These are phyloP conservation scores for Cervus canadensis DNA, from an alignment of 2,113 vertebrate genomes.

Conservation along the genomic window DNA sequence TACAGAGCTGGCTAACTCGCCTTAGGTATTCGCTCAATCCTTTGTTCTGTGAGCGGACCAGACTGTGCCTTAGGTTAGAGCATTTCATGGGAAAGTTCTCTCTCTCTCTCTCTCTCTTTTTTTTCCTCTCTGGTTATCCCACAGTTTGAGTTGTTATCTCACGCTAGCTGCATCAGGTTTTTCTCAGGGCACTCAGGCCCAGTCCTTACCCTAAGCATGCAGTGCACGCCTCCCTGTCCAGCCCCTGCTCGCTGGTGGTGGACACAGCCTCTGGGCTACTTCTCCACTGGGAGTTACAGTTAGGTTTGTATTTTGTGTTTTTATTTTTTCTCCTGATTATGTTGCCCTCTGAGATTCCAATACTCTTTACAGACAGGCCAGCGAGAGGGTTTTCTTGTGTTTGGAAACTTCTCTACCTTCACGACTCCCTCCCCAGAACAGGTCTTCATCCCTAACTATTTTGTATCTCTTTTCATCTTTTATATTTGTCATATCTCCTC, in stretches of 20 bases:
- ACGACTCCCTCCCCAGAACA: not conserved
- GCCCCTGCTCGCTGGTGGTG: not conserved
- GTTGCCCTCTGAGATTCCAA: not conserved
- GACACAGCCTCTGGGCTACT: not conserved
- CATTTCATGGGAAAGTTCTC: not conserved
- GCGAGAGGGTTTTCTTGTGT: not conserved
- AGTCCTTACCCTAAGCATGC: not conserved
- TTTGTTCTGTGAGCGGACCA: not conserved
- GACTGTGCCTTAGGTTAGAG: not conserved
- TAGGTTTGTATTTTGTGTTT: not conserved
- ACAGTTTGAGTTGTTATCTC: not conserved
- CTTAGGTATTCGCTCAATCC: not conserved
- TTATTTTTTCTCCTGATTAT: not conserved
- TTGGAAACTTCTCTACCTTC: not conserved
- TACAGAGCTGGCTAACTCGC: accelerated
- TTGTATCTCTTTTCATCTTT: not conserved
- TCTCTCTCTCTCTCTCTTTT: not conserved
- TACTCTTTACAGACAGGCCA: not conserved
- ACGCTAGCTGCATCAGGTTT: not conserved
- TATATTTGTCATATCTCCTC: not conserved
- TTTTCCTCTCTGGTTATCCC: not conserved
- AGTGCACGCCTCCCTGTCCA: not conserved
- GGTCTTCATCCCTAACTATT: not conserved
- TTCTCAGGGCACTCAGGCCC: not conserved
- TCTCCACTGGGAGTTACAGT: not conserved